phyloP scores from a whole-genome alignment of 2,113 vertebrate species.

The Syngnathus typhle region DNA sequence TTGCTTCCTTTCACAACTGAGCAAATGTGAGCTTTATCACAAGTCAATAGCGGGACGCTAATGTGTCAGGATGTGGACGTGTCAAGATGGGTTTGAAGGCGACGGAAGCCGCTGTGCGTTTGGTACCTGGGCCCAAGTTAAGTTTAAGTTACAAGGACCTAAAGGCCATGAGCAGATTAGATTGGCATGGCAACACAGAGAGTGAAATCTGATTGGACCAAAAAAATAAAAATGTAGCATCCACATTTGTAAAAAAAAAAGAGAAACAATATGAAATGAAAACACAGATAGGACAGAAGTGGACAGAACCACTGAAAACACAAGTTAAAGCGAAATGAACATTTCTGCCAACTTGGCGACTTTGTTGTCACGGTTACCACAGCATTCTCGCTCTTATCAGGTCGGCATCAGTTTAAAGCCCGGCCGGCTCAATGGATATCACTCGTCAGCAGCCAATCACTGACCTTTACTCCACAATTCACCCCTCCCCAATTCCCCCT shows the following conservation, averaged over 20 bases:
- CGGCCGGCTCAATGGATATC: constrained; percentile 59
- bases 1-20: not conserved
- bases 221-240: too few relatives aligned
- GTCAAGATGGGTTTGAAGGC: not conserved
- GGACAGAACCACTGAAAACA: too few relatives aligned
- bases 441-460: constrained; percentile 58
- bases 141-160: too few relatives aligned
- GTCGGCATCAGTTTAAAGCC: constrained; percentile 53
- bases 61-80: not conserved
- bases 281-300: too few relatives aligned
- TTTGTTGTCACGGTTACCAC: not conserved
- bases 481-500: constrained; percentile 13
- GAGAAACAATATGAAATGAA: too few relatives aligned
- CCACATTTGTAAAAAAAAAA: too few relatives aligned
- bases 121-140: too few relatives aligned
- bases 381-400: constrained; percentile 42
- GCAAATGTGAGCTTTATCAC: not conserved
- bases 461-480: constrained; percentile 60
- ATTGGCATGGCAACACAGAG: too few relatives aligned
- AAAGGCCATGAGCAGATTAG: too few relatives aligned
- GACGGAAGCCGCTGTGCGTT: not conserved
- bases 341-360: not conserved
- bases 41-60: not conserved
- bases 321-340: too few relatives aligned
- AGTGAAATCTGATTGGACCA: too few relatives aligned